These are phyloP conservation scores for Poecilobothrus nobilitatus DNA, from an alignment of 2,888 invertebrate genomes.

Conservation along the genomic window DNA sequence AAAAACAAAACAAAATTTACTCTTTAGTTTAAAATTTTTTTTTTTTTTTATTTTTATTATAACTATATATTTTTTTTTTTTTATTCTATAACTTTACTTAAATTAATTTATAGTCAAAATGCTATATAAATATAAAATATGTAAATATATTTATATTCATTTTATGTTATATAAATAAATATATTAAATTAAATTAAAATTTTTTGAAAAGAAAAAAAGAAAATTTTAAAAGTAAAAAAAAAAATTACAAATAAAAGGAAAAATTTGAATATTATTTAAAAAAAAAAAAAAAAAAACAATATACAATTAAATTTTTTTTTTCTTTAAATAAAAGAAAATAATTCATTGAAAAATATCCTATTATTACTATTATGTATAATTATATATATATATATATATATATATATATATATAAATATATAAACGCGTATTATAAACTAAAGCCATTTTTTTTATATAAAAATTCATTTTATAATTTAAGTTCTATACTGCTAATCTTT, in stretches of 20 bases:
- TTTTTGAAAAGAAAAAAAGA: background rate
- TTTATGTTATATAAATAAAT: background rate
- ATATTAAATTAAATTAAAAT: background rate
- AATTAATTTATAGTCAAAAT: constrained; percentile 1
- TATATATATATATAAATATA: background rate
- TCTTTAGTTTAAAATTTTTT: background rate
- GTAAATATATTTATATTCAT: no score
- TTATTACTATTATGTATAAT: background rate
- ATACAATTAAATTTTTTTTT: no score
- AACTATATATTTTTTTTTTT: background rate
- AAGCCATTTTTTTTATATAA: background rate
- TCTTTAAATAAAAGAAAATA: background rate
- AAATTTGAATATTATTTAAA: background rate
- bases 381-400: no score
- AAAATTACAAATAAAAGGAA: background rate
- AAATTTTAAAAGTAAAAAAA: background rate
- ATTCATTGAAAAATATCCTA: background rate
- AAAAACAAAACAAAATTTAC: no score
- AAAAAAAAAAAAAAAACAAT: no score
- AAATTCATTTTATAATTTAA: background rate
- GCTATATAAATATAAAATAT: background rate
- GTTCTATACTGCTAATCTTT: background rate
- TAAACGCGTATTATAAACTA: background rate
- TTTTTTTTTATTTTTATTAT: background rate
- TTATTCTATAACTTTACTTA: background rate